phyloP scores from a whole-genome alignment of 2,888 invertebrate species.

The Dolichopus griseipennis region DNA sequence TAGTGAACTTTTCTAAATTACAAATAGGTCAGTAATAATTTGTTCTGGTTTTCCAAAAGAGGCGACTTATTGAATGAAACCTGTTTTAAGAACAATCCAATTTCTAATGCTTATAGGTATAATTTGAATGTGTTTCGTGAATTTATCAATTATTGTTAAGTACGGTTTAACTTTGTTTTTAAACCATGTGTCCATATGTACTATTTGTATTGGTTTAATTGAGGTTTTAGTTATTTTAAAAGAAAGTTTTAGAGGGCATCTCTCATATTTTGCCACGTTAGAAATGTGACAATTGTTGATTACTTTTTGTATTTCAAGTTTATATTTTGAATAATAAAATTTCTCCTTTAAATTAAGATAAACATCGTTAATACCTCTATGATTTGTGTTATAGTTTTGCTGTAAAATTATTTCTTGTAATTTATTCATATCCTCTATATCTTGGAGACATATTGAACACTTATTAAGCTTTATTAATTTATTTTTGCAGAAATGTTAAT shows the following conservation, averaged over 20 bases:
- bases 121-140: too few relatives aligned
- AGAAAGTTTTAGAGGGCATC: conserved; percentile 15
- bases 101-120: conserved; percentile 14
- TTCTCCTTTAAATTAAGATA: too few relatives aligned
- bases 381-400: too few relatives aligned
- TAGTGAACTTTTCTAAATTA: too few relatives aligned
- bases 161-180: too few relatives aligned
- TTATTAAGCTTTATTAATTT: too few relatives aligned
- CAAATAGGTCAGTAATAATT: not conserved
- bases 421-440: conserved; percentile 16
- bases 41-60: conserved; percentile 16
- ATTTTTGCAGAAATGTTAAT: not conserved
- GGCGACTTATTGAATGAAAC: not conserved
- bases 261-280: conserved; percentile 15
- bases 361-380: too few relatives aligned
- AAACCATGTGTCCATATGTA: conserved; percentile 15
- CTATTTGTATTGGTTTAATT: conserved; percentile 11
- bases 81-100: conserved; percentile 11
- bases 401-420: too few relatives aligned
- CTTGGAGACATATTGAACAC: conserved; percentile 10
- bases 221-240: conserved; percentile 15
- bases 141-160: conserved; percentile 15
- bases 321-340: too few relatives aligned
- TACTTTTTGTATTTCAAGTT: too few relatives aligned
- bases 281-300: too few relatives aligned